A percentile compares a stretch with the other conserved stretches of the same genome.
Conservation (phyloP, 2,888 invertebrate species). For the Nyleta sp. region DNA sequence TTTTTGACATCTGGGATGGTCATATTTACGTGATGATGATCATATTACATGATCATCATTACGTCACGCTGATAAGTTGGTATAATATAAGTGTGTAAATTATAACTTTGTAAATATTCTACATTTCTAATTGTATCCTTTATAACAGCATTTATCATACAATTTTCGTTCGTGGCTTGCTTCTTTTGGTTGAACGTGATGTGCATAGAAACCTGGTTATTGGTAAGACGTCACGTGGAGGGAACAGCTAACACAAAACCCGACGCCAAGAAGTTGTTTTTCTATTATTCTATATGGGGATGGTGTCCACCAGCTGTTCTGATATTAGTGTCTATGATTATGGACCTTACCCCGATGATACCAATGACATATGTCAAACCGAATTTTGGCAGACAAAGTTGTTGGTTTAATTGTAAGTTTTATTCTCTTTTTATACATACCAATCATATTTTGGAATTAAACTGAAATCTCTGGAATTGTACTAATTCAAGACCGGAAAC, state of each 20-base stretch:
- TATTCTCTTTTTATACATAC: no score
- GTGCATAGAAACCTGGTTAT: conserved; percentile 86
- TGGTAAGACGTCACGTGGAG: conserved; percentile 80
- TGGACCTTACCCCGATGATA: conserved; percentile 85
- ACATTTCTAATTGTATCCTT: conserved; percentile 4
- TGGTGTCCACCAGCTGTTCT: conserved; percentile 84
- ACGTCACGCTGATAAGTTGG: no score
- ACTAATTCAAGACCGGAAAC: no score
- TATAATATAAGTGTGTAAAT: no score
- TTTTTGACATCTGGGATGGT: no score
- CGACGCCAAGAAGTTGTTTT: conserved; percentile 78
- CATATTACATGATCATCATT: no score
- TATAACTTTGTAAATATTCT: conserved; percentile 1
- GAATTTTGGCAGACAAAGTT: conserved; percentile 84
- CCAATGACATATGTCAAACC: conserved; percentile 85
- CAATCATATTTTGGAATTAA: no score
- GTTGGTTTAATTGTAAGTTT: conserved; percentile 86
- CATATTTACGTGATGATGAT: no score
- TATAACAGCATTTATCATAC: conserved; percentile 85
- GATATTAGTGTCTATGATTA: conserved; percentile 84
- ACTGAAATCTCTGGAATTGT: no score
- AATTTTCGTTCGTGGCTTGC: conserved; percentile 87
- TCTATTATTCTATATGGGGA: conserved; percentile 85
- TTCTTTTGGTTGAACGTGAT: conserved; percentile 88
- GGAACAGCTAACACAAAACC: conserved; percentile 57